Conservation (phyloP, 2,888 invertebrate genomes). For the Arenicola marina region DNA sequence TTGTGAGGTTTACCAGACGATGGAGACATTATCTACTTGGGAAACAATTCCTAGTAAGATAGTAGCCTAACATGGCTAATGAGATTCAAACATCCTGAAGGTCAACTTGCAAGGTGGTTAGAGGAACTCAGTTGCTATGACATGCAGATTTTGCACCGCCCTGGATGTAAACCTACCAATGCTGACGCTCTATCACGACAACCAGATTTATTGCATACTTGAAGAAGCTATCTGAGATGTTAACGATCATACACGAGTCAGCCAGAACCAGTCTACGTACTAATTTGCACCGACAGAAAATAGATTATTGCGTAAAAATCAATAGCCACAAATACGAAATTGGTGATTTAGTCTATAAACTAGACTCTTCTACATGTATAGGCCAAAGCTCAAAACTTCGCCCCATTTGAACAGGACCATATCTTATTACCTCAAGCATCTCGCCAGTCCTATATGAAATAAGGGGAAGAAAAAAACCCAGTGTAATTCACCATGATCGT, state of each 20-base stretch:
- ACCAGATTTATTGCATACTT: not conserved
- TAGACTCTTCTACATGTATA: too few species aligned
- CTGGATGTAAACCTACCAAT: not conserved
- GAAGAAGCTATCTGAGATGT: not conserved
- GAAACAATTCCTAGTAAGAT: conserved; percentile 14
- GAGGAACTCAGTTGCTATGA: not conserved
- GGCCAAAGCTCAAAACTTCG: too few species aligned
- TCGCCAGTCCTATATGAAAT: too few species aligned
- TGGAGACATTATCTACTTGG: conserved; percentile 22
- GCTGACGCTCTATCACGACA: conserved; percentile 5
- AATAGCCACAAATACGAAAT: not conserved
- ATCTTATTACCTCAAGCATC: too few species aligned
- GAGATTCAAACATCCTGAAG: conserved; percentile 7
- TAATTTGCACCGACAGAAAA: too few species aligned
- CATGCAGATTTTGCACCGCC: not conserved
- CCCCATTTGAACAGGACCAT: too few species aligned
- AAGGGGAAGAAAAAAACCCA: too few species aligned
- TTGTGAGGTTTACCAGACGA: conserved; percentile 15
- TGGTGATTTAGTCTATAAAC: not conserved
- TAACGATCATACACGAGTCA: too few species aligned
- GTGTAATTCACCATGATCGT: too few species aligned
- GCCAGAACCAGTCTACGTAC: too few species aligned
- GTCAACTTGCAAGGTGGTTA: conserved; percentile 8
- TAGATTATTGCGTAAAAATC: not conserved
- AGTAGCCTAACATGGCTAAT: conserved; percentile 16